Evolutionary conservation across 2,797 vertebrate species (phyloP).

Genomic region (Myioborus miniatus): DNA sequence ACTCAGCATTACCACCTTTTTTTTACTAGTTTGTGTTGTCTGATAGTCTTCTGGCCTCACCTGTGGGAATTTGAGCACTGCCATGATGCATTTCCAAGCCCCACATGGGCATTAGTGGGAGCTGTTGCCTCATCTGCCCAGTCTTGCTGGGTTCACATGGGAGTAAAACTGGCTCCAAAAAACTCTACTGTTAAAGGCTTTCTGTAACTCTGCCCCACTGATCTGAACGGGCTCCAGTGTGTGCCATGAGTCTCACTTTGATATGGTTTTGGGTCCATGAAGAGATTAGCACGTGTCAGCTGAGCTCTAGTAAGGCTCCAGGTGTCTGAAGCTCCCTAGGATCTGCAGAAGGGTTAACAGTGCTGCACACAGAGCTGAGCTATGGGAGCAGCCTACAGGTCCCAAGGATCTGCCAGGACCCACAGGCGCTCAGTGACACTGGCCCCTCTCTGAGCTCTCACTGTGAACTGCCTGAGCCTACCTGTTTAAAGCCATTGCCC

Average conservation of each 20-base stretch:
- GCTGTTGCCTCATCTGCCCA: neutral
- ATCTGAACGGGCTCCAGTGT: neutral
- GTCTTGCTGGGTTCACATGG: neutral
- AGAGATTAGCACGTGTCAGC: neutral
- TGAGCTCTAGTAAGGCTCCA: neutral
- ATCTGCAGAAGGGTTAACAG: neutral
- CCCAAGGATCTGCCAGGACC: neutral
- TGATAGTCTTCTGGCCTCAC: neutral
- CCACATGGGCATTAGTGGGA: neutral
- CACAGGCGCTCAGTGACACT: fast-evolving
- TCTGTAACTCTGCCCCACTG: neutral
- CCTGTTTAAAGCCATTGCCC: neutral
- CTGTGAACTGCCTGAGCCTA: neutral
- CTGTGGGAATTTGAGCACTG: neutral
- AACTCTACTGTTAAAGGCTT: neutral
- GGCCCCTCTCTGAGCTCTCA: neutral
- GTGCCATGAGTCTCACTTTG: neutral
- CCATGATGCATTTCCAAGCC: neutral
- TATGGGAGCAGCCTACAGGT: neutral
- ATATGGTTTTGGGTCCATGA: neutral
- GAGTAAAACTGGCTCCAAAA: neutral
- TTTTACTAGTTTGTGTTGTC: neutral
- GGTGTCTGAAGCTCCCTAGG: neutral
- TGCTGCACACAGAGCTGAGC: neutral
- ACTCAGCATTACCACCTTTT: neutral